Base-by-base conservation (phyloP, 2,797 vertebrate genomes). In the Labroides dimidiatus region DNA sequence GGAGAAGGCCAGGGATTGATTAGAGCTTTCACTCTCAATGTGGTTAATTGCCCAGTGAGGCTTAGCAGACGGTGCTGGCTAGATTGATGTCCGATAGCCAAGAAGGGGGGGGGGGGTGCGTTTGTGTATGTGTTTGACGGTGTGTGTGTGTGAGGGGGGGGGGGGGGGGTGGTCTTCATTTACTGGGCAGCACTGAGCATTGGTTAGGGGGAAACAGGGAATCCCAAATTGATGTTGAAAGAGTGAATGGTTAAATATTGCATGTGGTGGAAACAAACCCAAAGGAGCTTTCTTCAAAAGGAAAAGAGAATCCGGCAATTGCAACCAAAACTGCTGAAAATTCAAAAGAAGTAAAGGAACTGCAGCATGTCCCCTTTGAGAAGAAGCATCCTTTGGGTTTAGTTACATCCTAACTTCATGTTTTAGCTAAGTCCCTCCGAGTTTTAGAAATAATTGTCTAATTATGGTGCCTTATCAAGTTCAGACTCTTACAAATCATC, bases 1-100 rank as follows among this genome's bases (percentile, higher is more conserved):
- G 84, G 82, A 89, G 88, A 84, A 92, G 90, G 91, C 87, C 89
- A 92, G 87, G 88, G 90, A 93, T 92, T 94, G 93, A 94, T 94
- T 94, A 93, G 91, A 92, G 93, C 93, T 93, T 94, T 94, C 93
- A 93, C 88, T 93, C 90, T 91, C 91, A 92, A 93, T 93, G 92
- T 90, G 91, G 85, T 93, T 94, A 94, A 94, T 94, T 94, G 93
- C 91, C 85, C 86, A 84, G 91, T 94, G 92, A 94, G 87, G 87
- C 89, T 90, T 90, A 94, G 89, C 93, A 93, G 93, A 92, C 91
- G 84, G 90, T 89, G 88, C 91, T 88, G 86, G 90, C 88, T 88
- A 91, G 90, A 92, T 90, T 91, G 91, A 94, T 92, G 92, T 93
- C 87, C 81, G 63, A 91, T 91, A 89, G 92, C 90, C 87, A 87